A percentile compares a stretch with the other conserved stretches of the same genome.
Conservation (phyloP, 2,797 vertebrate genomes). For the Heterohyrax brucei region DNA sequence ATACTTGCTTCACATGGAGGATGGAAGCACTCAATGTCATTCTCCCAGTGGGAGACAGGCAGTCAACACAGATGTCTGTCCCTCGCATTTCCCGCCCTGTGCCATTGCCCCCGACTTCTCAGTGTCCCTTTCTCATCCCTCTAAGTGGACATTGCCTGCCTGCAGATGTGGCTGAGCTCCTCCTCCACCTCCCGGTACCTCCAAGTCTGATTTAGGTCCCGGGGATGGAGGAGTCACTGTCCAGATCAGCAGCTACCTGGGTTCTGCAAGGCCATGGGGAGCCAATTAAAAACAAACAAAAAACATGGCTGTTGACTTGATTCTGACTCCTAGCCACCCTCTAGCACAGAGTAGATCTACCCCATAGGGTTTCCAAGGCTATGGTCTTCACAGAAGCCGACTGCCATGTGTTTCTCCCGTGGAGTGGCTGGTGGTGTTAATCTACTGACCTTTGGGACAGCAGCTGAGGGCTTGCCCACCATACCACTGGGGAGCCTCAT, state of each 20-base stretch:
- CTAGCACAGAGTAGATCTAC: not conserved
- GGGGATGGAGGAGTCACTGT: constrained; percentile 21
- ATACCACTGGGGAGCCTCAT: not conserved
- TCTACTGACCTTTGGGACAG: not conserved
- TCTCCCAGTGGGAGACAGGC: not conserved
- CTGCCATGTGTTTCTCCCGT: not conserved
- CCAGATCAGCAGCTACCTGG: constrained; percentile 50
- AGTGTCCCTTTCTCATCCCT: not conserved
- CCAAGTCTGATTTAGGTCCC: not conserved
- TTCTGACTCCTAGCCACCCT: not conserved
- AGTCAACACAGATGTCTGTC: not conserved
- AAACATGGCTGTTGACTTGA: not conserved
- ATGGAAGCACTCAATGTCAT: not conserved
- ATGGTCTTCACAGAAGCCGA: not conserved
- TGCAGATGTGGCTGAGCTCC: constrained; percentile 29
- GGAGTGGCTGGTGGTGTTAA: not conserved
- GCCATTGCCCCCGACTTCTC: not conserved
- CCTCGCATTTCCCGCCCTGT: not conserved
- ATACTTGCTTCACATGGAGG: not conserved
- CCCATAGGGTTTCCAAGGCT: not conserved
- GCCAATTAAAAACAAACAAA: not conserved
- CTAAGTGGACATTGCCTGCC: not conserved
- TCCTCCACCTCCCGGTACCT: constrained; percentile 1
- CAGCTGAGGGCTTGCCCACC: not conserved
- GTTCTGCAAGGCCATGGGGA: constrained; percentile 55